phyloP scores from a whole-genome alignment of 1,140 invertebrate species.

The Drosophila malerkotliana region DNA sequence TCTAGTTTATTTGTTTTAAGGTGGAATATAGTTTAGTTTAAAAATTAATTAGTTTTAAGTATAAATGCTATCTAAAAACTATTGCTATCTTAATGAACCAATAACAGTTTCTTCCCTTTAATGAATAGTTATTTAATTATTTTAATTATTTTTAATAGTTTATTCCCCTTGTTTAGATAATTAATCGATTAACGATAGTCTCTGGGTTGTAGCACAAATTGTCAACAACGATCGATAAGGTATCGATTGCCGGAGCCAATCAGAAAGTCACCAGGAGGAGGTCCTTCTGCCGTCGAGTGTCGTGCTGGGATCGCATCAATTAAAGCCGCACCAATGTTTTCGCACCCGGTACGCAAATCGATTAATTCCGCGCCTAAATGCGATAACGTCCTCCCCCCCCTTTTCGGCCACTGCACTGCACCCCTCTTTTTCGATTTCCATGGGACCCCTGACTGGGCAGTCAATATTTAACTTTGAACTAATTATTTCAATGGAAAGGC shows the following conservation, averaged over 20 bases:
- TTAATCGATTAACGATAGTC: slow-evolving; percentile 31
- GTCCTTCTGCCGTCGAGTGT: slow-evolving; percentile 26
- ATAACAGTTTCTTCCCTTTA: neutral
- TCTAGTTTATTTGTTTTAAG: neutral
- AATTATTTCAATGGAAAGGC: slow-evolving; percentile 84
- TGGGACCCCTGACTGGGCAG: slow-evolving; percentile 28
- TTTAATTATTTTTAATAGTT: neutral
- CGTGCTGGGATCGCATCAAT: slow-evolving; percentile 74
- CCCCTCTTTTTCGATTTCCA: neutral
- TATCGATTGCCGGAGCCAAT: slow-evolving; percentile 14
- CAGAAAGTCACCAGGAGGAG: neutral
- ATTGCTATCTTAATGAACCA: too few species aligned
- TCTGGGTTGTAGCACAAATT: slow-evolving; percentile 43
- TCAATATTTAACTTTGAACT: slow-evolving; percentile 83
- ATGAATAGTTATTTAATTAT: too few species aligned
- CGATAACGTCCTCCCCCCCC: slow-evolving; percentile 54
- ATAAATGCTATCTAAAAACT: too few species aligned
- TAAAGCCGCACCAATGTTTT: slow-evolving; percentile 83
- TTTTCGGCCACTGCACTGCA: neutral
- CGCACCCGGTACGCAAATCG: slow-evolving; percentile 81
- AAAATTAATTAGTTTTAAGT: neutral
- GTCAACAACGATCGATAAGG: slow-evolving; percentile 63
- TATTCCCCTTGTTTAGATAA: neutral
- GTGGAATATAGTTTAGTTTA: too few species aligned
- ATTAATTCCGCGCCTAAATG: slow-evolving; percentile 79